These are phyloP conservation scores for Thereva nobilitata DNA, from an alignment of 2,888 invertebrate species.

Conservation along the genomic window DNA sequence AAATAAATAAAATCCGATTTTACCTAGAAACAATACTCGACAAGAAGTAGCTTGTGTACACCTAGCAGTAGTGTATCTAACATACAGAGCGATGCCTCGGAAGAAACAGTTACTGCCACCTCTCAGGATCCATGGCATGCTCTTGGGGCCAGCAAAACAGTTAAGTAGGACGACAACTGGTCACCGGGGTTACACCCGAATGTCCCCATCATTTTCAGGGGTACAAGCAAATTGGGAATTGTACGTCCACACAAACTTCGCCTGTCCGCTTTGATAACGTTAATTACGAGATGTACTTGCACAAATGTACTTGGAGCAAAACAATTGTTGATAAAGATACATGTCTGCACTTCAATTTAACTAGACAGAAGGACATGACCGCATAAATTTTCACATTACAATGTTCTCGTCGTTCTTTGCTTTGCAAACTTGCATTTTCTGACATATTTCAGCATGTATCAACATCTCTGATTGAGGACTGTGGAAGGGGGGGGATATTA, in stretches of 20 bases:
- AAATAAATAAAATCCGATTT: no score
- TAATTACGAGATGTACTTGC: constrained; percentile 34
- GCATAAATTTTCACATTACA: constrained; percentile 31
- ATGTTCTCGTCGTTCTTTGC: background rate
- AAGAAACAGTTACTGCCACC: no score
- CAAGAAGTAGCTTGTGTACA: no score
- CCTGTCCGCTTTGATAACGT: constrained; percentile 31
- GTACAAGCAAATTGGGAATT: constrained; percentile 34
- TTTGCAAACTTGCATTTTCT: constrained; percentile 30
- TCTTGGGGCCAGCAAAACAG: constrained; percentile 8
- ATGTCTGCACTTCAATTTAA: constrained; percentile 34
- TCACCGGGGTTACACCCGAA: constrained; percentile 16
- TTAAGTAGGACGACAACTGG: constrained; percentile 24
- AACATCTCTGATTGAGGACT: background rate
- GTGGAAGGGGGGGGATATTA: no score
- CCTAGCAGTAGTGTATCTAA: no score
- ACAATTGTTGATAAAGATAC: constrained; percentile 34
- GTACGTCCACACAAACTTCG: constrained; percentile 33
- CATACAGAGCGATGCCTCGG: no score
- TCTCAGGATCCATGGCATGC: no score
- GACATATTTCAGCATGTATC: constrained; percentile 8
- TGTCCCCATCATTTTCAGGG: background rate
- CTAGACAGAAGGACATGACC: constrained; percentile 24
- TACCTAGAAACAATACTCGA: no score
- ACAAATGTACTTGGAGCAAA: constrained; percentile 29